Percentiles rank a stretch among this genome's conserved stretches.
Evolutionary conservation across 2,113 vertebrate species (phyloP).

Genomic region (Calidris pugnax): DNA sequence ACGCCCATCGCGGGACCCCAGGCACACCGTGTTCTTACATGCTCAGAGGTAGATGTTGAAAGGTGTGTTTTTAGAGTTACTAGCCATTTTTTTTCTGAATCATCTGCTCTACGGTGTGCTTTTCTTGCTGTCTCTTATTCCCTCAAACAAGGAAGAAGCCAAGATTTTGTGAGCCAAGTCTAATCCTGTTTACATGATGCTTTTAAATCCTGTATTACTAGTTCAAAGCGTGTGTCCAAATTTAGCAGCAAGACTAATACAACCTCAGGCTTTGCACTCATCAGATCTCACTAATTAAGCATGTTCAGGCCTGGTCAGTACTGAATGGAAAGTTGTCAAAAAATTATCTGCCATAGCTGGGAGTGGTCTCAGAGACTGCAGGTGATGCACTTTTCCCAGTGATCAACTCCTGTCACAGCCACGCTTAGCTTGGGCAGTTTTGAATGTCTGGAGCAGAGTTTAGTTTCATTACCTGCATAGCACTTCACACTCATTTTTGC

Average conservation of each 20-base stretch:
- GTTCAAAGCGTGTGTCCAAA: conserved; percentile 52
- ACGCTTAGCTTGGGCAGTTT: not conserved
- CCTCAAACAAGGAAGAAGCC: not conserved
- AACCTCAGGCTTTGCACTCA: conserved; percentile 29
- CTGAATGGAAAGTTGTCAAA: not conserved
- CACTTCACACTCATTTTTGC: not conserved
- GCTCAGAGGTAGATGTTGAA: not conserved
- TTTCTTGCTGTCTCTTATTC: not conserved
- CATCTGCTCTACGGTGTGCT: not conserved
- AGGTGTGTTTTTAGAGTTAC: not conserved
- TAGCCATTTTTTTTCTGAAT: not conserved
- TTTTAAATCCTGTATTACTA: conserved; percentile 44
- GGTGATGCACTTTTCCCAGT: not conserved
- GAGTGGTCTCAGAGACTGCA: not conserved
- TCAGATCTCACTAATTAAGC: conserved; percentile 46
- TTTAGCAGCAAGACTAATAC: conserved; percentile 42
- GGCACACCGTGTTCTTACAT: not conserved
- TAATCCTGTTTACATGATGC: conserved; percentile 38
- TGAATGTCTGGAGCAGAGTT: fast-evolving
- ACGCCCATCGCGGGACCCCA: fast-evolving
- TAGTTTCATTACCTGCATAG: not conserved
- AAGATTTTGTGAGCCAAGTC: conserved; percentile 21
- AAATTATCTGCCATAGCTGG: not conserved
- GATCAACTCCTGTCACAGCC: not conserved
- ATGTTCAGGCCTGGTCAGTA: conserved; percentile 55